These are phyloP conservation scores for Oxycera nigricornis DNA, from an alignment of 2,888 invertebrate species.

Conservation along the genomic window DNA sequence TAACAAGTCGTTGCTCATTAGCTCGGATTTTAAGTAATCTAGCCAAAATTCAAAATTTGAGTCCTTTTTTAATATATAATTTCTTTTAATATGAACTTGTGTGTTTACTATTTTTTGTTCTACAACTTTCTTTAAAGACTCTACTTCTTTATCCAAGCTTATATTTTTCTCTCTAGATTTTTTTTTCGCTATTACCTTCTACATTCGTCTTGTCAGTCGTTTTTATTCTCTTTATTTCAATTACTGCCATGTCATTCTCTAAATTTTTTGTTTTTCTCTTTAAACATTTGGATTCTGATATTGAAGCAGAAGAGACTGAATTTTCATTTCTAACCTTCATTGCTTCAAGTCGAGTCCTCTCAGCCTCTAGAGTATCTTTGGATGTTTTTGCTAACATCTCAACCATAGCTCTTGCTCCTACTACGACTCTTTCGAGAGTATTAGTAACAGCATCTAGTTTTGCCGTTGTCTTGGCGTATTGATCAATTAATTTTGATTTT, in stretches of 20 bases:
- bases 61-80: background rate
- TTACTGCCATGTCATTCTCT: background rate
- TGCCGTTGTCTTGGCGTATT: background rate
- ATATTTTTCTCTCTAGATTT: background rate
- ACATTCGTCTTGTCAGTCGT: background rate
- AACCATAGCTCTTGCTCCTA: background rate
- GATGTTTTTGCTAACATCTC: background rate
- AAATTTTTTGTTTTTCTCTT: background rate
- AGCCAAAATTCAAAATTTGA: background rate
- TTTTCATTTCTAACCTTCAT: background rate
- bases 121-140: background rate
- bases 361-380: background rate
- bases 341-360: background rate
- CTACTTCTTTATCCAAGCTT: background rate
- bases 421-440: background rate
- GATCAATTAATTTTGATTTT: background rate
- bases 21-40: background rate
- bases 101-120: background rate
- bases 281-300: background rate
- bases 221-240: too few species aligned
- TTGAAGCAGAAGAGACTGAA: background rate
- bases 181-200: background rate
- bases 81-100: background rate
- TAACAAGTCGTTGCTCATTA: background rate
- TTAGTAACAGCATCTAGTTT: background rate